A percentile compares a stretch with the other conserved stretches of the same genome.
Conservation (phyloP, 2,797 vertebrate species). For the Halcyon leucocephala region DNA sequence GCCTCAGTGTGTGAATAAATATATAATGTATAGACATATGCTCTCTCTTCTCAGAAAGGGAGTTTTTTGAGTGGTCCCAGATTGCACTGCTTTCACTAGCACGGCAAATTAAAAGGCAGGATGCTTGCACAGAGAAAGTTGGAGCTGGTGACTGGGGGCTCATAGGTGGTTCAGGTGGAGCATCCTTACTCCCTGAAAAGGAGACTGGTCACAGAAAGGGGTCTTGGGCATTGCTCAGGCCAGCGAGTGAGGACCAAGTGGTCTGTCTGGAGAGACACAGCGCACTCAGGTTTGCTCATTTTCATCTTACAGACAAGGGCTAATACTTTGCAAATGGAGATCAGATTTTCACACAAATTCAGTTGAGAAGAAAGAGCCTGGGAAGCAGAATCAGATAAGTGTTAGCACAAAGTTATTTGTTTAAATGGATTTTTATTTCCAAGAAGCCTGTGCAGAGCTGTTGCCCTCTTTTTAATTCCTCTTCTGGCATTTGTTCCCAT, state of each 20-base stretch:
- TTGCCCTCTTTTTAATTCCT: slow-evolving; percentile 54
- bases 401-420: slow-evolving; percentile 36
- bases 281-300: neutral
- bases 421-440: slow-evolving; percentile 53
- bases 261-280: neutral
- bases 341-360: slow-evolving; percentile 25
- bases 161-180: neutral
- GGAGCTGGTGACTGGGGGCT: neutral
- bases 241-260: neutral
- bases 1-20: slow-evolving; percentile 67
- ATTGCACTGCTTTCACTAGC: slow-evolving; percentile 1
- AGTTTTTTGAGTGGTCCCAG: neutral
- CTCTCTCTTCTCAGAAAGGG: slow-evolving; percentile 8
- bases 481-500: slow-evolving; percentile 44
- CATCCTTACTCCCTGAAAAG: neutral
- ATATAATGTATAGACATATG: slow-evolving; percentile 60
- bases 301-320: neutral
- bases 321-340: neutral
- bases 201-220: neutral
- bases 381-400: neutral
- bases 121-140: fast-evolving
- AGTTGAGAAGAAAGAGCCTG: neutral
- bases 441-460: slow-evolving; percentile 21
- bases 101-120: neutral
- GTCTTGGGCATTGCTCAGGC: fast-evolving